phyloP scores from a whole-genome alignment of 2,797 vertebrate genomes.

The Lacerta viridis region DNA sequence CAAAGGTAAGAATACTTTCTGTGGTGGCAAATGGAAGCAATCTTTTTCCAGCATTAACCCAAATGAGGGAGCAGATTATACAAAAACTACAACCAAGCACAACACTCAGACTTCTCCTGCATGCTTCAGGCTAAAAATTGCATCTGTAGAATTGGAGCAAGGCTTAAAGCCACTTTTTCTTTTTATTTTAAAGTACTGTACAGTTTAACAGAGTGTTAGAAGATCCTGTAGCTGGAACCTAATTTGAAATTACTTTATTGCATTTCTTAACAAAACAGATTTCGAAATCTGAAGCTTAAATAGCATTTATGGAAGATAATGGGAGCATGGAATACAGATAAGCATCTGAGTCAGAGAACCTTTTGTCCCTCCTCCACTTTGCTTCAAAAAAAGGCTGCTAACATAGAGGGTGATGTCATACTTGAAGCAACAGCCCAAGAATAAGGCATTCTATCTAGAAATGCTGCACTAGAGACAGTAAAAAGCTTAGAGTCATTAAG shows the following conservation, averaged over 20 bases:
- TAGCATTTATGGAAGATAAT: slow-evolving; percentile 63
- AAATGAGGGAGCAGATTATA: not conserved
- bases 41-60: not conserved
- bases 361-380: slow-evolving; percentile 69
- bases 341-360: slow-evolving; percentile 64
- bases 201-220: slow-evolving; percentile 1
- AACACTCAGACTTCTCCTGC: not conserved
- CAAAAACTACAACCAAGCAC: too few species aligned
- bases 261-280: slow-evolving; percentile 6
- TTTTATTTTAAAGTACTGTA: not conserved
- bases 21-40: not conserved
- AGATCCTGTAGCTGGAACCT: not conserved
- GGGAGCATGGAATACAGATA: slow-evolving; percentile 65
- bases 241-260: slow-evolving; percentile 19
- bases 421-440: slow-evolving; percentile 54
- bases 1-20: not conserved
- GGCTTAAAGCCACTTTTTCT: not conserved
- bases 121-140: not conserved
- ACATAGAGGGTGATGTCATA: slow-evolving; percentile 69
- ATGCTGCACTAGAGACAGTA: slow-evolving; percentile 51
- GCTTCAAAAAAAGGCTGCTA: slow-evolving; percentile 64
- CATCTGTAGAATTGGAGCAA: not conserved
- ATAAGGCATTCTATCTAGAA: slow-evolving; percentile 67
- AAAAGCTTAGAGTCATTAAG: slow-evolving; percentile 24
- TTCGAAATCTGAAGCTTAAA: slow-evolving; percentile 42